phyloP scores from a whole-genome alignment of 2,113 vertebrate genomes.

The Echinops telfairi region DNA sequence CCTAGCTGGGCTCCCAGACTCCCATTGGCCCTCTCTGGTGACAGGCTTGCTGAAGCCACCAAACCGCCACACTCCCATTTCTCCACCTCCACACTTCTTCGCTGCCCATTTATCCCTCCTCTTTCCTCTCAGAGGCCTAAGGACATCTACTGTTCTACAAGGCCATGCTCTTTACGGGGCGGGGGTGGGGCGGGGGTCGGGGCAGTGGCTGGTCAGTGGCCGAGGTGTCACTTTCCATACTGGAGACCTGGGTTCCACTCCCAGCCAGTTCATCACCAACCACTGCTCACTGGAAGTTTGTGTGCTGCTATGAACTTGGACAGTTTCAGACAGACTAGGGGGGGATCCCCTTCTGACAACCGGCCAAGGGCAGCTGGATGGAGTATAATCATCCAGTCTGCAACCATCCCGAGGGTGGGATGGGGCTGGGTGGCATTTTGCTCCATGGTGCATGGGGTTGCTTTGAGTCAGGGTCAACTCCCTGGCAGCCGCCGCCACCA shows the following conservation, averaged over 20 bases:
- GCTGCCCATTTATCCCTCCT: fast-evolving
- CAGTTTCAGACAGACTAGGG: neutral
- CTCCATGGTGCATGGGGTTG: neutral
- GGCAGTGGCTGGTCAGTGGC: neutral
- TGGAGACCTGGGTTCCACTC: neutral
- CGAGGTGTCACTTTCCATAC: neutral
- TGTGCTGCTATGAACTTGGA: neutral
- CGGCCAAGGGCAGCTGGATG: neutral
- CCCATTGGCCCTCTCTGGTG: neutral
- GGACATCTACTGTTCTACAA: neutral
- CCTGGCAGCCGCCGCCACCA: neutral
- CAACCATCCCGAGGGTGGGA: neutral
- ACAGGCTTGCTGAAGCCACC: neutral
- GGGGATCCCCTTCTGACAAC: neutral
- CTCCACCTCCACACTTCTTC: neutral
- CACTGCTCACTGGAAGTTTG: neutral
- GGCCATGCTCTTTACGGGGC: too few species aligned
- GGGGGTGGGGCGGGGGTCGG: too few species aligned
- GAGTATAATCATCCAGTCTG: neutral
- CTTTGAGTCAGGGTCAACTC: neutral
- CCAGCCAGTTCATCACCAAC: neutral
- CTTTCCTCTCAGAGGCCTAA: neutral
- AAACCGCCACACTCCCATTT: neutral
- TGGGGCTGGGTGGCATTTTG: neutral
- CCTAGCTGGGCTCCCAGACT: neutral